Percentiles rank a stretch among this genome's conserved stretches.
phyloP scores from a whole-genome alignment of 2,797 vertebrate genomes.

The Buceros bicornis region DNA sequence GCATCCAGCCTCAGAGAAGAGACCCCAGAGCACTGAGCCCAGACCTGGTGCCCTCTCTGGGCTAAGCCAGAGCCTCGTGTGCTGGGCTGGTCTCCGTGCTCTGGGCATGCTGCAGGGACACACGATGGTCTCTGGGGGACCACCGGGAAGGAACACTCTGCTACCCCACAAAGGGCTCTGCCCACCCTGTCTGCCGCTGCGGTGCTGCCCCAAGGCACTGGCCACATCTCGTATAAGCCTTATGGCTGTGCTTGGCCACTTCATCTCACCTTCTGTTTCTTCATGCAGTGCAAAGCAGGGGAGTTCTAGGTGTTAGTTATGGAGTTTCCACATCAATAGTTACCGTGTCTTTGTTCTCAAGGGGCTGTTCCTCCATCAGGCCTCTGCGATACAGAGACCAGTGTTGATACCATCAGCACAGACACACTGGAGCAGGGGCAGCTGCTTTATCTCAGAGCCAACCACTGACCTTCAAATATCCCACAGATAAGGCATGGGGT shows the following conservation, averaged over 20 bases:
- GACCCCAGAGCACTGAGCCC: too few relatives aligned
- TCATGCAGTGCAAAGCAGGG: background rate
- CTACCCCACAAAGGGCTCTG: rapidly evolving
- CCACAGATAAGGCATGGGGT: background rate
- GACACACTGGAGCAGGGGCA: rapidly evolving
- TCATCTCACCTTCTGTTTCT: background rate
- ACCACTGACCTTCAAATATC: rapidly evolving
- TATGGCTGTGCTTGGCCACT: too few relatives aligned
- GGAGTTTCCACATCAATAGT: background rate
- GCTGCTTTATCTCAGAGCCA: background rate
- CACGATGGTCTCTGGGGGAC: background rate
- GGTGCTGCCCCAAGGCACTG: rapidly evolving
- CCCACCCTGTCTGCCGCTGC: background rate
- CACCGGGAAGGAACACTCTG: background rate
- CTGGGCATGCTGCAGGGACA: background rate
- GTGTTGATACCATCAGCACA: background rate
- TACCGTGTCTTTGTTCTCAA: rapidly evolving
- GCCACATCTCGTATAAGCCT: background rate
- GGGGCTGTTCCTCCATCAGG: background rate
- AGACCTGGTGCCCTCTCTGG: background rate
- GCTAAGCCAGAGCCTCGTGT: background rate
- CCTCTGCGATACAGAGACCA: background rate
- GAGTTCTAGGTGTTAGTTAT: too few relatives aligned
- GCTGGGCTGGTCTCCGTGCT: background rate
- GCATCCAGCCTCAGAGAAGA: background rate